Evolutionary conservation across 2,888 invertebrate genomes (phyloP), one percentile per base, ranked within the genome.

Genomic region (Leptinotarsa juncta): DNA sequence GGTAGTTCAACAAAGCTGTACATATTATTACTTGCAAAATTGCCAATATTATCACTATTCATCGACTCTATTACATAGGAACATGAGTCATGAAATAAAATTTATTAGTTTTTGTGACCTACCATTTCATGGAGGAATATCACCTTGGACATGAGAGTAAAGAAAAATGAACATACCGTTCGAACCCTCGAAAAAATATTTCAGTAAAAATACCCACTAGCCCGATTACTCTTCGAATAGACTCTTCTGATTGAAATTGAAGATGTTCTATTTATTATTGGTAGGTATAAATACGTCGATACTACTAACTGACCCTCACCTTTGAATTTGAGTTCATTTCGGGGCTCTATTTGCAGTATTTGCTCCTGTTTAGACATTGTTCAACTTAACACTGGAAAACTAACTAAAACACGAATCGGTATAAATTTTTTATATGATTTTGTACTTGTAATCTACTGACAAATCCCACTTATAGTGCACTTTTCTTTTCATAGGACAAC

Each of bases 291-390:
- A 81, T 82, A 82, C 79, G 80, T 82, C 82, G 81, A 82, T 81
- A 82, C 74, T 65, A 71, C 62, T 65, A 70, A 74, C 53, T 51
- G 67, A 26, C 70, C 74, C 93, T 93, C 90, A 96, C 97, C 96
- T 91, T 93, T 92, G 90, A 97, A 97, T 91, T 93, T 94, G 85
- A 97, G 92, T 90, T 96, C 97, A 89, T 92, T 92, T 89, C 94
- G 93, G 84, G 97, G 97, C 86, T 96, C 95, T 92, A 97, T 95
- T 88, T 91, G 90, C 89, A 97, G 90, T 88, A 95, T 92, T 89
- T 95, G 95, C 88, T 94, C 94, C 84, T 92, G 92, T 87, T 92
- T 92, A 86, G 91, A 90, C 92, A 91, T 91, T 88, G 87, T 90
- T 84, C 81, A 81, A 82, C 81, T 82, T 82, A 82, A 81, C 82